A percentile compares a stretch with the other conserved stretches of the same genome.
phyloP scores from a whole-genome alignment of 2,888 invertebrate genomes.

The Stenolophus ochropezus region DNA sequence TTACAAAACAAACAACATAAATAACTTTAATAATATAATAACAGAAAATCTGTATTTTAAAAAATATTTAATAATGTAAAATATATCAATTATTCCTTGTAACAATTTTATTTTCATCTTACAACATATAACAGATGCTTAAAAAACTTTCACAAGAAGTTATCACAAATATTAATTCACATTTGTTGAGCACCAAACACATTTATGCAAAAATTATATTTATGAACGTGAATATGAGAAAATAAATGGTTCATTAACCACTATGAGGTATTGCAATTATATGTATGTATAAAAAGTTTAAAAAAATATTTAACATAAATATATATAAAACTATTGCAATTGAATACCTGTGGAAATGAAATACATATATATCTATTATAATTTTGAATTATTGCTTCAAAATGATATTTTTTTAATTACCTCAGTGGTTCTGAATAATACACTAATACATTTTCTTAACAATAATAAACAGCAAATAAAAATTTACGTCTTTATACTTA shows the following conservation, averaged over 20 bases:
- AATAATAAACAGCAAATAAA: constrained; percentile 30
- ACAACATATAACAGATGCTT: constrained; percentile 60
- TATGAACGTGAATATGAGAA: constrained; percentile 44
- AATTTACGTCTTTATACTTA: constrained; percentile 16
- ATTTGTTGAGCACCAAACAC: constrained; percentile 60
- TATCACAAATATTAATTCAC: constrained; percentile 60
- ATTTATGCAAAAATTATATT: constrained; percentile 58
- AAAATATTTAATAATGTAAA: constrained; percentile 48
- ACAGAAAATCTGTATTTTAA: constrained; percentile 18
- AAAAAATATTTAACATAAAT: constrained; percentile 11
- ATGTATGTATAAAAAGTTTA: neutral
- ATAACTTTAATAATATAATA: constrained; percentile 39
- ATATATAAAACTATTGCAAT: constrained; percentile 4
- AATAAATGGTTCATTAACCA: constrained; percentile 38
- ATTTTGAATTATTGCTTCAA: constrained; percentile 17
- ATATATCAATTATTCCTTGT: constrained; percentile 56
- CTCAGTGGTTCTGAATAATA: constrained; percentile 21
- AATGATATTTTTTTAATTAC: constrained; percentile 21
- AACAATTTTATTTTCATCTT: constrained; percentile 60
- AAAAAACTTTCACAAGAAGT: constrained; percentile 60
- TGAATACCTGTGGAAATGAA: constrained; percentile 5
- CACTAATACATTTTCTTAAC: constrained; percentile 18
- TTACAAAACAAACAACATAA: constrained; percentile 55
- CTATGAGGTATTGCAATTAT: constrained; percentile 18
- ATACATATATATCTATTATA: neutral